Evolutionary conservation across 1,140 invertebrate genomes (phyloP).

Genomic region (Drosophila ananassae): DNA sequence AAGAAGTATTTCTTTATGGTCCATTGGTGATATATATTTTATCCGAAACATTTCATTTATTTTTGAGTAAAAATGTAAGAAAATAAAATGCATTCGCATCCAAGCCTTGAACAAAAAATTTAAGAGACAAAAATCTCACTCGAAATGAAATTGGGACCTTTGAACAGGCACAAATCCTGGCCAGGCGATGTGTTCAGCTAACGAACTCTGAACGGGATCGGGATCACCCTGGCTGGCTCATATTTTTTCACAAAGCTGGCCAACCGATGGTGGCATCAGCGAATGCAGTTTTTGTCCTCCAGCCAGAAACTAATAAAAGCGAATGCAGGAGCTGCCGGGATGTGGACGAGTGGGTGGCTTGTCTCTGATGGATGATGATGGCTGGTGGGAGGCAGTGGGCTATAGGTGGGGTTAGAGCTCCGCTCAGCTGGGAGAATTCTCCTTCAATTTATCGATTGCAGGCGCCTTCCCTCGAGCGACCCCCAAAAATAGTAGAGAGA

Average conservation of each 20-base stretch:
- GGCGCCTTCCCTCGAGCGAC: conserved; percentile 19
- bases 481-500: conserved; percentile 10
- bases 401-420: conserved; percentile 5
- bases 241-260: conserved; percentile 62
- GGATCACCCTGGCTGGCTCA: conserved; percentile 29
- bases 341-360: neutral
- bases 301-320: conserved; percentile 57
- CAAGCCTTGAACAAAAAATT: neutral
- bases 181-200: conserved; percentile 40
- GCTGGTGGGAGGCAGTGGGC: neutral
- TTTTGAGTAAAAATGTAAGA: neutral
- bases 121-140: conserved; percentile 5
- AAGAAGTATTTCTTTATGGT: neutral
- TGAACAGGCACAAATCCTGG: conserved; percentile 42
- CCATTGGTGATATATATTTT: too few species aligned
- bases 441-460: conserved; percentile 49
- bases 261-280: conserved; percentile 11
- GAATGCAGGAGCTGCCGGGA: conserved; percentile 16
- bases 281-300: conserved; percentile 60
- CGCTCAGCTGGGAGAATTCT: conserved; percentile 29
- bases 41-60: neutral
- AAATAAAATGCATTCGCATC: neutral
- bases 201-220: conserved; percentile 41
- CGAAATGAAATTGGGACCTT: conserved; percentile 12
- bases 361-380: conserved; percentile 21